Evolutionary conservation across 2,113 vertebrate species (phyloP), one percentile per base, ranked within the genome.

Genomic region (Gymnarchus niloticus): DNA sequence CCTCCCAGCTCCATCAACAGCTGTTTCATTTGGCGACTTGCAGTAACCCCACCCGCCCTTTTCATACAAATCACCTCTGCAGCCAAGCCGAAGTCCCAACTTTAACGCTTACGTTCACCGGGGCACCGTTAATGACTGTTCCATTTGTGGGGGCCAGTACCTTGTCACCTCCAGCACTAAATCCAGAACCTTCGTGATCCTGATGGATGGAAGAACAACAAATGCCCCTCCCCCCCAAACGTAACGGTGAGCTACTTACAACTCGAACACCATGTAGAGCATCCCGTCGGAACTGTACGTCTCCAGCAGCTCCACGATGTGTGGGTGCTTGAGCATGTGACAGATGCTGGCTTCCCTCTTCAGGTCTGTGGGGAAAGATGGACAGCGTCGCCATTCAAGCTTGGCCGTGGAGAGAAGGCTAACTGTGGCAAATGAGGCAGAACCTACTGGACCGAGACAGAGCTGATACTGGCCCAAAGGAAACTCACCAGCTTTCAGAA

Each of bases 191-290:
- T 6, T 54, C 52, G 52, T 14, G 19, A 57, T 65, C 59, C 59
- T 8, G 59, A 25, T 8, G 21, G 57, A 8, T 61, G 19, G 12
- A 57, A 57, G 12, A 12, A 65, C 21, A 17, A 65, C 3, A 17
- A 7, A 21, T 3, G 19, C 3, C 76, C 21, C 7, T 23, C 46
- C 7, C 78, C 41, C 44, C 73, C 21, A 49, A 28, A 6, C 21
- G 23, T n/a, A 82, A 54, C n/a, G 12, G 9, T 51, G 48, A 48
- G 48, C 23, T 51, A 97, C 98, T 98, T 96, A 99, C 98, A 97
- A 99, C 94, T 99, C 98, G 78, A 99, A 99, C 85, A 99, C 98
- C 98, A 99, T 99, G 93, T 99, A 99, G 92, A 99, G 97, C 98
- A 99, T 99, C 91, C 98, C 98, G 91, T 99, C 98, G 56, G 98